Evolutionary conservation across 2,113 vertebrate species (phyloP), one percentile per base, ranked within the genome.

Genomic region (Pelecanoides urinatrix): DNA sequence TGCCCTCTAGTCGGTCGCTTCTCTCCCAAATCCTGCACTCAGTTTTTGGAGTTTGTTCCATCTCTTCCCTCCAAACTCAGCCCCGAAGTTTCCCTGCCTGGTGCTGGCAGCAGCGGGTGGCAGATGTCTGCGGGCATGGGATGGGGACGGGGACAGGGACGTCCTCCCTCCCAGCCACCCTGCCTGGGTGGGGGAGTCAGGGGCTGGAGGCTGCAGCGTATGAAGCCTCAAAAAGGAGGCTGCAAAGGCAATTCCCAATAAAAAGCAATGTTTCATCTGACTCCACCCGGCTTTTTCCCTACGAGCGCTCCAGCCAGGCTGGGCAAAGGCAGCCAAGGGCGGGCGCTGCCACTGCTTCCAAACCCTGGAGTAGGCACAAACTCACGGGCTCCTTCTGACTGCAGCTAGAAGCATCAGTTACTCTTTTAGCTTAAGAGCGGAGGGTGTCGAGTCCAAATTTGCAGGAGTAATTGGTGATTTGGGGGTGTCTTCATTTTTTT

Each of bases 1-100:
- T 97, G 96, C 96, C 96, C 91, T 94, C 96, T 97, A 96, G 96
- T 11, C 23, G 86, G 61, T 61, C 9, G 6, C 67, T 75, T 56
- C 67, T 47, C 38, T 66, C 68, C 59, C 73, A 32, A 34, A 90
- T 27, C 38, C 65, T 26, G 42, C 70, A 6, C 2, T 5, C 11
- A 15, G 9, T 30, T 3, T 47, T 45, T 4, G 45, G 68, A 50
- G 32, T 66, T 49, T 25, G 42, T 22, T 81, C n/a, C 26, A 4
- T 21, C 30, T 36, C 34, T 25, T 50, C 13, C 18, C 47, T 74
- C 63, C 72, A 61, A 71, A 45, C 8, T 10, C 88, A 18, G 65
- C 16, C 29, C 34, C 2, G 52, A 76, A 47, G 72, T 50, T 45
- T 52, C 73, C 76, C 68, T 6, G 79, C 45, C 49, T 5, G 74